Conservation (phyloP, 2,797 vertebrate genomes). For the Cyprinella venusta region DNA sequence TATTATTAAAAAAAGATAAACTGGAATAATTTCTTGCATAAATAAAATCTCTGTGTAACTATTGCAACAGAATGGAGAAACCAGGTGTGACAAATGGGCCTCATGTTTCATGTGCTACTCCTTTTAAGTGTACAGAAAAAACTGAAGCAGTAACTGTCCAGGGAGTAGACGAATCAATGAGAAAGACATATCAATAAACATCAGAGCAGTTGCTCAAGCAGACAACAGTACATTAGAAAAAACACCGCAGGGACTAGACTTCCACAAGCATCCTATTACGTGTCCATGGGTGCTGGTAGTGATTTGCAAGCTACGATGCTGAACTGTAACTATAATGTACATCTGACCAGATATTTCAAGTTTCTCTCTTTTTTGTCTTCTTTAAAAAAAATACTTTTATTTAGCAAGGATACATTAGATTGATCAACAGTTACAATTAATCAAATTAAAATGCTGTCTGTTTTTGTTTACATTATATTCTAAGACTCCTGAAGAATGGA, state of each 20-base stretch:
- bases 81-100: constrained; percentile 56
- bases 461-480: no score
- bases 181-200: constrained; percentile 65
- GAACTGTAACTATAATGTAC: constrained; percentile 3
- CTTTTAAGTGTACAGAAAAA: constrained; percentile 48
- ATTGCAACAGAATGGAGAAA: constrained; percentile 10
- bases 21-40: constrained; percentile 2
- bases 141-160: constrained; percentile 51
- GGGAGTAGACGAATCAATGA: constrained; percentile 49
- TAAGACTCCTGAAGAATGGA: not conserved
- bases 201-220: constrained; percentile 45
- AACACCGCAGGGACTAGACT: constrained; percentile 56
- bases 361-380: no score
- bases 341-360: not conserved
- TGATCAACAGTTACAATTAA: not conserved
- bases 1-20: constrained; percentile 33
- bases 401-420: not conserved
- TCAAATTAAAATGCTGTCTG: no score
- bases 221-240: constrained; percentile 54
- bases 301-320: constrained; percentile 2
- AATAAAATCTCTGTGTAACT: constrained; percentile 24
- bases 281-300: constrained; percentile 36
- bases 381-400: no score
- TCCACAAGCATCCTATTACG: constrained; percentile 47
- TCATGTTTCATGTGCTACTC: constrained; percentile 65